A percentile compares a stretch with the other conserved stretches of the same genome.
Conservation (phyloP, 2,113 vertebrate genomes). For the Myiopsitta monachus region DNA sequence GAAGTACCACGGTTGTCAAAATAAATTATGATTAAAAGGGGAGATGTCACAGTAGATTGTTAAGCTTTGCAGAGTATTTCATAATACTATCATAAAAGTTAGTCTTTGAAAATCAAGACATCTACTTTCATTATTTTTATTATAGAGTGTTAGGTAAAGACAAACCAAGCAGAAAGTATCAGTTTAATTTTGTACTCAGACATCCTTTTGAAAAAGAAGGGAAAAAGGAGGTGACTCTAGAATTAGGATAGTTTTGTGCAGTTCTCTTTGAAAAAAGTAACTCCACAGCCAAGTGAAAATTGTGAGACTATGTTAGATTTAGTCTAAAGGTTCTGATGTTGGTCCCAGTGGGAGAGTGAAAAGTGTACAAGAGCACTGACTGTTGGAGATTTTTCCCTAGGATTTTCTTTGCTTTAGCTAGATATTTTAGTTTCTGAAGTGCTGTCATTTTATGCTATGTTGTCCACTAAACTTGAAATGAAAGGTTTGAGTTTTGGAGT, state of each 20-base stretch:
- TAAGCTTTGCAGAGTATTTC: background rate
- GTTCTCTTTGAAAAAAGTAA: background rate
- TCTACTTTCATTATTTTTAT: background rate
- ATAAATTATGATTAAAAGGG: slow-evolving; percentile 20
- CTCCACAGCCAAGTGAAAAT: background rate
- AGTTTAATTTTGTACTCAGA: background rate
- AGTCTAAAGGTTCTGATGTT: background rate
- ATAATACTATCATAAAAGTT: background rate
- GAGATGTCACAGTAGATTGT: slow-evolving; percentile 7
- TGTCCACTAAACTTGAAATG: background rate
- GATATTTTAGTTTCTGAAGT: background rate
- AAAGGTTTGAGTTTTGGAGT: background rate
- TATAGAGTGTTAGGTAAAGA: background rate
- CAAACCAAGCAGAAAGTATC: background rate
- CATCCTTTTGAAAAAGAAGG: background rate
- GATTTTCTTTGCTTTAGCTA: background rate
- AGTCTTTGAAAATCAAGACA: background rate
- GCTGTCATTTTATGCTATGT: background rate
- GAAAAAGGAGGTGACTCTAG: background rate
- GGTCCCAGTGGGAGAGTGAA: background rate
- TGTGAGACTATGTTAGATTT: background rate
- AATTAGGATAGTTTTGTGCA: background rate
- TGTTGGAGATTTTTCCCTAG: background rate
- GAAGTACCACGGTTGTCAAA: background rate
- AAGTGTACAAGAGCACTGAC: background rate